Percentiles rank a stretch among this genome's conserved stretches.
These are phyloP conservation scores for Nephrotoma flavescens DNA, from an alignment of 2,888 invertebrate species.

Conservation along the genomic window DNA sequence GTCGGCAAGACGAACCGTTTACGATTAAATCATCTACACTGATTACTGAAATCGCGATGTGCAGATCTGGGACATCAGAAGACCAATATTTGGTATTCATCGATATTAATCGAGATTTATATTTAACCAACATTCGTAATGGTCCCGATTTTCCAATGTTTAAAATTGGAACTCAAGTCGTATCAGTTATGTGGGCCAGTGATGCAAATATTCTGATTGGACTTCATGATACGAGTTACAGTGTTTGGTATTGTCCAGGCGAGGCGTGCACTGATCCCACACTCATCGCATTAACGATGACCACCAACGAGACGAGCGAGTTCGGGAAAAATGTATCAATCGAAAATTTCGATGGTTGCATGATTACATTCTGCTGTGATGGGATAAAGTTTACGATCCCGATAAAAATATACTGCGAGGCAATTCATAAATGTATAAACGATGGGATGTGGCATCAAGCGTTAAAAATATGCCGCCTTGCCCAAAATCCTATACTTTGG, in stretches of 20 bases:
- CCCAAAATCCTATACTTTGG: constrained; percentile 61
- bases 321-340: constrained; percentile 76
- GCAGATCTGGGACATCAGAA: constrained; percentile 63
- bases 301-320: constrained; percentile 47
- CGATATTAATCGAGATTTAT: constrained; percentile 79
- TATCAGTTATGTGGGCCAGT: constrained; percentile 46
- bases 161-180: constrained; percentile 37
- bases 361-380: constrained; percentile 71
- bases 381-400: constrained; percentile 56
- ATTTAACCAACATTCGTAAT: constrained; percentile 45
- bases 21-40: constrained; percentile 47
- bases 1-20: constrained; percentile 47
- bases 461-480: constrained; percentile 51
- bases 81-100: constrained; percentile 77
- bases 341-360: constrained; percentile 67
- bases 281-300: constrained; percentile 45
- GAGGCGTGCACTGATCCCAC: constrained; percentile 56
- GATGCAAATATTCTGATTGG: constrained; percentile 66
- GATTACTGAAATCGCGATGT: constrained; percentile 68
- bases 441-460: constrained; percentile 75
- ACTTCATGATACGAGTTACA: constrained; percentile 60
- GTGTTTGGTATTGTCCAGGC: constrained; percentile 70
- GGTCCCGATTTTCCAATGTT: constrained; percentile 9
- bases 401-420: constrained; percentile 29
- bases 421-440: constrained; percentile 53